A percentile compares a stretch with the other conserved stretches of the same genome.
phyloP scores from a whole-genome alignment of 2,113 vertebrate species.

The Bagarius yarrelli region DNA sequence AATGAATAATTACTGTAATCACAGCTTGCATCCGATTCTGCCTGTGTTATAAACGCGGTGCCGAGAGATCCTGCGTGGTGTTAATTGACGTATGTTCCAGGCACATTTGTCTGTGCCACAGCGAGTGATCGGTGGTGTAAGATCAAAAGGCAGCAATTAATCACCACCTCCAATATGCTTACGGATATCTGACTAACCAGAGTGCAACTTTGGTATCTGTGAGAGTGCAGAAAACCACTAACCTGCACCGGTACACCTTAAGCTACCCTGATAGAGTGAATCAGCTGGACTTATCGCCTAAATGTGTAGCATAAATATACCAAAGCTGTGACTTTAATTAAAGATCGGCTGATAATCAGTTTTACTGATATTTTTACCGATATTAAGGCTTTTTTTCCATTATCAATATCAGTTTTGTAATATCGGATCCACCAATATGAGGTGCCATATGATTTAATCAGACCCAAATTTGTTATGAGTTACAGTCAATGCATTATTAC shows the following conservation, averaged over 20 bases:
- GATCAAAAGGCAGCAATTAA: conserved; percentile 43
- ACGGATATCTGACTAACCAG: conserved; percentile 27
- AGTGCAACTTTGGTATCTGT: conserved; percentile 4
- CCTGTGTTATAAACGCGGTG: conserved; percentile 43
- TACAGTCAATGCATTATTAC: no score
- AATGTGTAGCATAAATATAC: neutral
- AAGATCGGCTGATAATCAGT: neutral
- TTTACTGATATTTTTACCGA: no score
- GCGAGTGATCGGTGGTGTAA: conserved; percentile 36
- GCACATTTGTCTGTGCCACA: conserved; percentile 46
- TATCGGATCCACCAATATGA: no score
- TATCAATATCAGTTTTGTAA: no score
- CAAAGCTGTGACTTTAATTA: neutral
- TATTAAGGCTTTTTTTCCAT: no score
- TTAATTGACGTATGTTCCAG: conserved; percentile 43
- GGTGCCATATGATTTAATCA: no score
- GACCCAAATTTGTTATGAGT: no score
- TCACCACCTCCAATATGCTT: conserved; percentile 21
- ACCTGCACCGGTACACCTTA: neutral
- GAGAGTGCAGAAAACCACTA: neutral
- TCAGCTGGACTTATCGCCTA: neutral
- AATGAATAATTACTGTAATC: conserved; percentile 58
- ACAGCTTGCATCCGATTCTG: conserved; percentile 51
- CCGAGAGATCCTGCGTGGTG: conserved; percentile 52
- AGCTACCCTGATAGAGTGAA: neutral